phyloP scores from a whole-genome alignment of 2,797 vertebrate species.

The Distichodus sexfasciatus region DNA sequence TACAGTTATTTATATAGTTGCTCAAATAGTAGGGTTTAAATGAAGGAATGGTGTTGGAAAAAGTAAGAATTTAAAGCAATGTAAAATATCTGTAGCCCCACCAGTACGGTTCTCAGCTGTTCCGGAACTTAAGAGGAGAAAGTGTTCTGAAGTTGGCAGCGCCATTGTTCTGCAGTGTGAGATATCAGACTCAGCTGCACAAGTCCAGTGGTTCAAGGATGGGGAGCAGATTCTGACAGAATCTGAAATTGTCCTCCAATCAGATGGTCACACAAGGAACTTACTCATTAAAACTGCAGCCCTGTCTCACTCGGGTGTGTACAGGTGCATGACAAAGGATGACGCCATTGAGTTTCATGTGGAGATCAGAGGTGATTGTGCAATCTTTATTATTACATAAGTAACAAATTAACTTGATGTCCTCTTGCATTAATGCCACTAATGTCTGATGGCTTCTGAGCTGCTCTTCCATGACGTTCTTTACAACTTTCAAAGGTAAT shows the following conservation, averaged over 20 bases:
- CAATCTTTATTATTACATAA: constrained; percentile 55
- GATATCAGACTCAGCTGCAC: constrained; percentile 71
- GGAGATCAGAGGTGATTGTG: constrained; percentile 84
- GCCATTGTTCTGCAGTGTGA: constrained; percentile 73
- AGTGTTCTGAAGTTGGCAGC: constrained; percentile 67
- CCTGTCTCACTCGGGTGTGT: constrained; percentile 71
- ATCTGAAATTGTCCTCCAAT: constrained; percentile 67
- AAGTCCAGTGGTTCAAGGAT: constrained; percentile 77
- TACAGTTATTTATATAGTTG: constrained; percentile 15
- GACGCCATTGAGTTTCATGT: constrained; percentile 76
- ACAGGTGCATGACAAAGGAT: constrained; percentile 73
- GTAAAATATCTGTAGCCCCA: constrained; percentile 77
- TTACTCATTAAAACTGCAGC: constrained; percentile 72
- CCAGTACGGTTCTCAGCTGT: constrained; percentile 74
- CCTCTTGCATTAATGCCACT: constrained; percentile 64
- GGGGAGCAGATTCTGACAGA: constrained; percentile 64
- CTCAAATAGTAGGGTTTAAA: background rate
- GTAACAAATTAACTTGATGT: constrained; percentile 28
- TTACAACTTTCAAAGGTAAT: constrained; percentile 55
- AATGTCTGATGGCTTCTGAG: constrained; percentile 63
- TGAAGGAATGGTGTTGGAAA: background rate
- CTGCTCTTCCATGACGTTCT: constrained; percentile 53
- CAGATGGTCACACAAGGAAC: constrained; percentile 68
- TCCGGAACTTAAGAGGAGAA: constrained; percentile 71
- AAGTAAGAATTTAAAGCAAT: constrained; percentile 53